Evolutionary conservation across 2,797 vertebrate species (phyloP).

Genomic region (Amazona finschi): DNA sequence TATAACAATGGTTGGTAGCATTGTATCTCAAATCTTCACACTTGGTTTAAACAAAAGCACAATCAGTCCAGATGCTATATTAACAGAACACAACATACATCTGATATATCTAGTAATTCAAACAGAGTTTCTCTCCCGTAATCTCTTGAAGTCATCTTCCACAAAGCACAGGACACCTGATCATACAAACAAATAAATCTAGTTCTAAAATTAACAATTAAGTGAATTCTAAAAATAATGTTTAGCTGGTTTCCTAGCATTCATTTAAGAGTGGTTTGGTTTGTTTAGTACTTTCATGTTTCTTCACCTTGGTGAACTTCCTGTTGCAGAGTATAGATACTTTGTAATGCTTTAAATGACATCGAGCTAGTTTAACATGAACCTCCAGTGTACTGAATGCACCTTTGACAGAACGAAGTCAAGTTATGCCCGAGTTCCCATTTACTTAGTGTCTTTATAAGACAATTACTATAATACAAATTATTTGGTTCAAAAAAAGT

Average conservation of each 20-base stretch:
- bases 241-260: not conserved
- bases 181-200: not conserved
- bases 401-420: not conserved
- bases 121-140: not conserved
- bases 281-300: not conserved
- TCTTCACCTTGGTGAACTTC: not conserved
- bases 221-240: not conserved
- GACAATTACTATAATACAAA: not conserved
- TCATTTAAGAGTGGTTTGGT: not conserved
- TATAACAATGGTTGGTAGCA: not conserved
- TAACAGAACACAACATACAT: not conserved
- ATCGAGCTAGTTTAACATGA: rapidly evolving
- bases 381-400: not conserved
- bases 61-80: not conserved
- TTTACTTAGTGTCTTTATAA: not conserved
- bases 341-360: not conserved
- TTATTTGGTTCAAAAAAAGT: not conserved
- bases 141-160: not conserved
- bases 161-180: not conserved
- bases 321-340: not conserved
- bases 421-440: not conserved
- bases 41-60: not conserved
- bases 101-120: not conserved
- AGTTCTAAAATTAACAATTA: not conserved
- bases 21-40: not conserved